Conservation (phyloP, 2,888 invertebrate species). For the Mimas tiliae region DNA sequence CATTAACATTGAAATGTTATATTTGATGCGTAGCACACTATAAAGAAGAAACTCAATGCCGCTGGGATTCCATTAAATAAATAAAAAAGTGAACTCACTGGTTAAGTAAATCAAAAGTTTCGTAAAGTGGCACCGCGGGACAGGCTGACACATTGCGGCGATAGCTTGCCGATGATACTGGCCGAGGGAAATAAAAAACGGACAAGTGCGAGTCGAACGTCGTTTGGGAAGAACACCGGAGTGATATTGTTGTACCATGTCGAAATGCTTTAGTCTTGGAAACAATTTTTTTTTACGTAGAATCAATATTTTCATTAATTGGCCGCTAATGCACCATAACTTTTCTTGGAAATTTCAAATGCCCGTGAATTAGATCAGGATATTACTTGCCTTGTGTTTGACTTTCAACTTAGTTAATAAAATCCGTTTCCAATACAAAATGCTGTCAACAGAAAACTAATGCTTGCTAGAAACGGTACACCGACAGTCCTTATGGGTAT, state of each 20-base stretch:
- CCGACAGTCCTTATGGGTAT: too few species aligned
- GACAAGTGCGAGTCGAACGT: background rate
- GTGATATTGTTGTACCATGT: background rate
- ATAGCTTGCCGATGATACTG: constrained; percentile 58
- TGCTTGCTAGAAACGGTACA: too few species aligned
- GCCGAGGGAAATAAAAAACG: constrained; percentile 32
- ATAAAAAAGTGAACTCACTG: constrained; percentile 43
- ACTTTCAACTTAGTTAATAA: background rate
- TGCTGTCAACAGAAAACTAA: too few species aligned
- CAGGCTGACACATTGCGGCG: constrained; percentile 63
- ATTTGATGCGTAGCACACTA: constrained; percentile 3
- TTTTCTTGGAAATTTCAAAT: background rate
- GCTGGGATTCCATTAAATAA: constrained; percentile 44
- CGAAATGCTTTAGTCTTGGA: background rate
- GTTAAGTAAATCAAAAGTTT: constrained; percentile 65
- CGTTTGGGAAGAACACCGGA: background rate
- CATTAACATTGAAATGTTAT: constrained; percentile 26
- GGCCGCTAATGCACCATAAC: background rate
- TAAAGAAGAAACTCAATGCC: constrained; percentile 32
- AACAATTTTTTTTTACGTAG: background rate
- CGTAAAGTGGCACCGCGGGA: constrained; percentile 64
- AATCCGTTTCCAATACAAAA: background rate
- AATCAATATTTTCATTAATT: background rate
- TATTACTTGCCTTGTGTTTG: too few species aligned
- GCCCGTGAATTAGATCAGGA: background rate